Base-by-base conservation (phyloP, 2,888 invertebrate species). In the Clistopyga incitator region DNA sequence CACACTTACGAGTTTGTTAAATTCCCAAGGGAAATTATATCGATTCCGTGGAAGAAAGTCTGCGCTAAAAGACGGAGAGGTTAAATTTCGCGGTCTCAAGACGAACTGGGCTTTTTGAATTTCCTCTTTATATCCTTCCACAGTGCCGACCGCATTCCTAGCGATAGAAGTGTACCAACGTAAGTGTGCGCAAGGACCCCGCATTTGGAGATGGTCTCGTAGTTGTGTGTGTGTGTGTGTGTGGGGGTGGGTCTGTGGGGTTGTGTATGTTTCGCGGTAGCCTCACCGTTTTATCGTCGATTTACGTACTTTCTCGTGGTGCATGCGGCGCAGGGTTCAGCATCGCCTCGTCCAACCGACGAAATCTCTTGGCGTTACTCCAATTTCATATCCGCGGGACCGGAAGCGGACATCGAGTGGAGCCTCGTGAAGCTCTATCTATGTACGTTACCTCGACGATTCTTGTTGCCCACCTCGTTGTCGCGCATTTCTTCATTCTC, bases 361-460 rank as follows among this genome's bases (percentile, higher is more conserved):
- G 79, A 68, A 70, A 52, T 72, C 67, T 74, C 65, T 85, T 85
- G 83, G 85, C 85, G 50, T 61, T 34, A 54, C 42, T 83, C 85
- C 85, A 85, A 68, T 83, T 77, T 83, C 78, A 64, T 81, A 81
- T 75, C 81, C 83, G 76, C 72, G 75, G 50, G 78, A 68, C 71
- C 85, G 85, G 81, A 81, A 85, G 83, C 82, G 81, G 78, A 71
- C 82, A 81, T 78, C 83, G 75, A 75, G 80, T 74, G 80, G 71
- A 78, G 64, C 50, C 15, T 68, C 67, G 25, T 52, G 59, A 13
- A 11, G 34, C 45, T 65, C n/a, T 67, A 25, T 34, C 23, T 45
- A 25, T 23, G 13, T 52, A 47, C 23, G 47, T 18, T 68, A n/a
- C 61, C 70, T 38, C 64, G 52, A 70, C 61, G 25, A 38, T 64